These are phyloP conservation scores for Diadromus collaris DNA, from an alignment of 2,888 invertebrate species.

Conservation along the genomic window DNA sequence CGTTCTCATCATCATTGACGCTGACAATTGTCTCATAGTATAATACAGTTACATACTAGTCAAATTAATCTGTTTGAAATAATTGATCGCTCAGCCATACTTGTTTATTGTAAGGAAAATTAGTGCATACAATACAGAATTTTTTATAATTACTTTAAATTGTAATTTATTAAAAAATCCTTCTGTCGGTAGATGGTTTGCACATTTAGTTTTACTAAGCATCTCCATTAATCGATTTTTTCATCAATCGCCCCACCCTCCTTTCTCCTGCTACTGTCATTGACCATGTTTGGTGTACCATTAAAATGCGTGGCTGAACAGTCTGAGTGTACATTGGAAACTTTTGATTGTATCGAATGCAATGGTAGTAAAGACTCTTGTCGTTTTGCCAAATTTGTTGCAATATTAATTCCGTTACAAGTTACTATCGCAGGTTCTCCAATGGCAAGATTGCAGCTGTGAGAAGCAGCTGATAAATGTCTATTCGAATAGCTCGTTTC, in stretches of 20 bases:
- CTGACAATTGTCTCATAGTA: conserved; percentile 10
- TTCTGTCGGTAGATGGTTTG: conserved; percentile 1
- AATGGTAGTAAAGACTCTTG: background rate
- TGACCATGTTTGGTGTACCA: background rate
- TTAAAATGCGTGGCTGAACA: background rate
- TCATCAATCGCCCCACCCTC: background rate
- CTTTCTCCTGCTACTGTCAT: background rate
- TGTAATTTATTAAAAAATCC: background rate
- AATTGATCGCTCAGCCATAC: background rate
- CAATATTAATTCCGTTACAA: conserved; percentile 19
- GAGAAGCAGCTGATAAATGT: background rate
- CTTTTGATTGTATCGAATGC: background rate
- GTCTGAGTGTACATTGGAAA: background rate
- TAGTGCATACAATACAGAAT: background rate
- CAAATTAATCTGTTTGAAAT: conserved; percentile 8
- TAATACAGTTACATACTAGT: conserved; percentile 22
- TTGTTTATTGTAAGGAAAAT: background rate
- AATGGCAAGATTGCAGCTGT: background rate
- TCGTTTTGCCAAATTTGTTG: background rate
- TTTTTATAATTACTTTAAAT: background rate
- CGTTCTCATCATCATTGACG: conserved; percentile 1
- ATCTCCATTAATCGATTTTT: conserved; percentile 20
- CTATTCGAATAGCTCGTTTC: background rate
- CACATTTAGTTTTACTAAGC: background rate
- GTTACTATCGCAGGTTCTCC: conserved; percentile 2